A percentile compares a stretch with the other conserved stretches of the same genome.
Evolutionary conservation across 2,797 vertebrate genomes (phyloP).

Genomic region (Characodon lateralis): DNA sequence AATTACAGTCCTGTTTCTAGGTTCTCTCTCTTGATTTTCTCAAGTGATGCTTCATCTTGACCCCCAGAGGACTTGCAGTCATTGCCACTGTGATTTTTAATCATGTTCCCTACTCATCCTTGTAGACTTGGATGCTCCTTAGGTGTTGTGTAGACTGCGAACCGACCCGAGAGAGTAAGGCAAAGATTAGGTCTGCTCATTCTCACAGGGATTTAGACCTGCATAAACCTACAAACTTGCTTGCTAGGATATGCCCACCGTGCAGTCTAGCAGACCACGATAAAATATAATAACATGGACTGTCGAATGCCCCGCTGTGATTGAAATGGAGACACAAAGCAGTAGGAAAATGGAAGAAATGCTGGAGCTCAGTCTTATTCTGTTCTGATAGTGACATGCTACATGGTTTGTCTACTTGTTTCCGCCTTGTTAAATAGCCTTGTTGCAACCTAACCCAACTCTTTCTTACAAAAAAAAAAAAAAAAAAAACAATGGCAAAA

Average conservation of each 20-base stretch:
- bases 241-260: conserved; percentile 53
- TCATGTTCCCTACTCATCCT: conserved; percentile 40
- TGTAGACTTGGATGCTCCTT: conserved; percentile 22
- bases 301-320: conserved; percentile 39
- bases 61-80: conserved; percentile 19
- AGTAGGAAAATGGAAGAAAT: conserved; percentile 49
- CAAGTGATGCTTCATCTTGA: conserved; percentile 30
- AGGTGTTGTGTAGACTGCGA: conserved; percentile 28
- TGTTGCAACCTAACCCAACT: conserved; percentile 2
- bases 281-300: conserved; percentile 57
- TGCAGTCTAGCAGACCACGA: conserved; percentile 39
- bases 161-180: conserved; percentile 21
- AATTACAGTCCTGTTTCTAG: conserved; percentile 14
- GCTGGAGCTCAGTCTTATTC: conserved; percentile 16
- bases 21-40: conserved; percentile 40
- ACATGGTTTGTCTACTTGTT: conserved; percentile 23
- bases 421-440: conserved; percentile 15
- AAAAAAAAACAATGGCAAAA: conserved; percentile 7
- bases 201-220: conserved; percentile 30
- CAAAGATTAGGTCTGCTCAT: conserved; percentile 45
- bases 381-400: background rate
- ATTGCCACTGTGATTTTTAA: conserved; percentile 45
- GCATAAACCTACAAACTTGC: conserved; percentile 33
- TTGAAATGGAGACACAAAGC: conserved; percentile 56
- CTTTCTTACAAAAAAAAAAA: conserved; percentile 18